Evolutionary conservation across 1,140 invertebrate genomes (phyloP).

Genomic region (Meloidogyne exigua): DNA sequence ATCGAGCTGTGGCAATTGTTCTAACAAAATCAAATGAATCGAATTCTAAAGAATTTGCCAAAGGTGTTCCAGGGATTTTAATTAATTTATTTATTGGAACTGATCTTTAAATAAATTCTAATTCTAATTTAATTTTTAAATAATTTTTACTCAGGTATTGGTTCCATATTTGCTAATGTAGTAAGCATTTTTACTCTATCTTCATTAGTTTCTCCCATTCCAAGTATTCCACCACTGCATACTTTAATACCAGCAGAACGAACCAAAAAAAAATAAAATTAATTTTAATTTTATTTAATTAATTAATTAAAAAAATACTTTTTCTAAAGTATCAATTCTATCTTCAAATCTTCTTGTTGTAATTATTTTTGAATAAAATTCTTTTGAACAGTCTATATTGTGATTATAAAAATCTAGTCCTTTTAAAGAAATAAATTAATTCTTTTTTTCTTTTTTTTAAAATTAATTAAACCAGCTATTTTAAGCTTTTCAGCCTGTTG

Average conservation of each 20-base stretch:
- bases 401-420: constrained; percentile 25
- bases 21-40: constrained; percentile 24
- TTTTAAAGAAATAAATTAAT: background rate
- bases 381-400: constrained; percentile 27
- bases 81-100: constrained; percentile 28
- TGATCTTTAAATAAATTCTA: background rate
- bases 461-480: background rate
- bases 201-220: constrained; percentile 21
- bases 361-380: constrained; percentile 24
- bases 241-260: constrained; percentile 25
- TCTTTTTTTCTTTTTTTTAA: background rate
- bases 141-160: background rate
- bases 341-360: constrained; percentile 26
- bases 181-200: constrained; percentile 25
- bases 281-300: background rate
- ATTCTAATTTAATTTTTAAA: background rate
- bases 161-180: background rate
- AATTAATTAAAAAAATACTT: constrained; percentile 5
- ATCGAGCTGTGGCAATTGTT: constrained; percentile 20
- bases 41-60: background rate
- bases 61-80: constrained; percentile 17
- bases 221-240: constrained; percentile 15
- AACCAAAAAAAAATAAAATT: background rate
- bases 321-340: constrained; percentile 23
- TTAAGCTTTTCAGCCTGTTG: constrained; percentile 20